A percentile compares a stretch with the other conserved stretches of the same genome.
phyloP scores from a whole-genome alignment of 2,113 vertebrate genomes.

The Eurypyga helias region DNA sequence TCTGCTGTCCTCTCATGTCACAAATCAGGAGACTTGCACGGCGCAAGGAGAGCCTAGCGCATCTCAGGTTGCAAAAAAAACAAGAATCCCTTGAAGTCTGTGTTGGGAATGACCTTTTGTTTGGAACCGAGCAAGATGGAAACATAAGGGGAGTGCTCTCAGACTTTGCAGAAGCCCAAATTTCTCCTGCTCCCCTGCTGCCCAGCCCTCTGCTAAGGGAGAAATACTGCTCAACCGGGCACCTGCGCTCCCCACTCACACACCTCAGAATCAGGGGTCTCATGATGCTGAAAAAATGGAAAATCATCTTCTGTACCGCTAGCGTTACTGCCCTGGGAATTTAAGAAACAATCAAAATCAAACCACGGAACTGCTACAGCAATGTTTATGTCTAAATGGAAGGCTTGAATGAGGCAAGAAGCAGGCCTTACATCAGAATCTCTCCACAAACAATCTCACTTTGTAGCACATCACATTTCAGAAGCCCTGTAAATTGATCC shows the following conservation, averaged over 20 bases:
- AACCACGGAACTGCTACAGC: not conserved
- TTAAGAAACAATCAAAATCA: not conserved
- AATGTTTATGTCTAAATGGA: not conserved
- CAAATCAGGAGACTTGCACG: not conserved
- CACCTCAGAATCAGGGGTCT: not conserved
- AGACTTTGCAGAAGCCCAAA: rapidly evolving
- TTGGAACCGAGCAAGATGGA: not conserved
- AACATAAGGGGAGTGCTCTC: not conserved
- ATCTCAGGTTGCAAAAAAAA: not conserved
- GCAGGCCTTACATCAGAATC: not conserved
- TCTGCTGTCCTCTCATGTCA: not conserved
- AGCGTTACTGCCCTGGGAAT: not conserved
- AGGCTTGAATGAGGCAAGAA: not conserved
- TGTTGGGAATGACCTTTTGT: not conserved
- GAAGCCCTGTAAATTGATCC: not conserved
- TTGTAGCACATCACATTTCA: not conserved
- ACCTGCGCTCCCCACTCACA: rapidly evolving
- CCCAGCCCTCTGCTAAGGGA: not conserved
- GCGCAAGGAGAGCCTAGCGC: not conserved
- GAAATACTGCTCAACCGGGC: not conserved
- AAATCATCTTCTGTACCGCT: not conserved
- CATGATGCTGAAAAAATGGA: not conserved
- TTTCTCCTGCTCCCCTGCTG: not conserved
- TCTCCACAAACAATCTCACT: not conserved
- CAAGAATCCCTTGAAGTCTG: not conserved